Percentiles rank a stretch among this genome's conserved stretches.
Evolutionary conservation across 2,888 invertebrate genomes (phyloP).

Genomic region (Cordilura impudica): DNA sequence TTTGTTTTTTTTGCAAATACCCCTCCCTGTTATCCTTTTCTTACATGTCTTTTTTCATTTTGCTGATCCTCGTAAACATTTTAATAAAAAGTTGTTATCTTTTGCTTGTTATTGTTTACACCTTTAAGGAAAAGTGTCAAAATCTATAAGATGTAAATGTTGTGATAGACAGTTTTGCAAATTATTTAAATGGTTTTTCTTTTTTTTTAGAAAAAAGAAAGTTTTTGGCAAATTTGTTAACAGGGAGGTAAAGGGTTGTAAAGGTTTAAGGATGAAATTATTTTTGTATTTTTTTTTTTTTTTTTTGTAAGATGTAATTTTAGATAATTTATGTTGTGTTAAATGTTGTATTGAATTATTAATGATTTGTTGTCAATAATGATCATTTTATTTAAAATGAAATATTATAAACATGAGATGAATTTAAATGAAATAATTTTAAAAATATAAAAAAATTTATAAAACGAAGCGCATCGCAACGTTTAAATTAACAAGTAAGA

Average conservation of each 20-base stretch:
- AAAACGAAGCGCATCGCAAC: too few species aligned
- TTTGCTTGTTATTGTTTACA: not conserved
- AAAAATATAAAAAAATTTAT: too few species aligned
- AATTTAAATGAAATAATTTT: constrained; percentile 26
- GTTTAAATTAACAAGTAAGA: too few species aligned
- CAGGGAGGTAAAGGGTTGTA: constrained; percentile 33
- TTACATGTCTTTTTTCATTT: constrained; percentile 3
- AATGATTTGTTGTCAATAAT: constrained; percentile 51
- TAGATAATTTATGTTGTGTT: constrained; percentile 52
- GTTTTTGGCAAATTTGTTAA: constrained; percentile 43
- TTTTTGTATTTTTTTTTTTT: too few species aligned
- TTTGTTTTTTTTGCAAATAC: constrained; percentile 24
- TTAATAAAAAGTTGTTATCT: constrained; percentile 55
- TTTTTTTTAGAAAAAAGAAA: not conserved
- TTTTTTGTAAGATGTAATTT: constrained; percentile 40
- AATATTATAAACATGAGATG: constrained; percentile 7
- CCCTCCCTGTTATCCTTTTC: not conserved
- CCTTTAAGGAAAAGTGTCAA: constrained; percentile 40
- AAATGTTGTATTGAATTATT: constrained; percentile 40
- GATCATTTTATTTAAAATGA: constrained; percentile 36
- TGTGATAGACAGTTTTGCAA: constrained; percentile 62
- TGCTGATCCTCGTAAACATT: constrained; percentile 46
- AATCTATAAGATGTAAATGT: constrained; percentile 53
- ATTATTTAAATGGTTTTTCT: constrained; percentile 49
- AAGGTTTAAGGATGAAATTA: not conserved